phyloP scores from a whole-genome alignment of 2,113 vertebrate genomes.

The Oreotrochilus melanogaster region DNA sequence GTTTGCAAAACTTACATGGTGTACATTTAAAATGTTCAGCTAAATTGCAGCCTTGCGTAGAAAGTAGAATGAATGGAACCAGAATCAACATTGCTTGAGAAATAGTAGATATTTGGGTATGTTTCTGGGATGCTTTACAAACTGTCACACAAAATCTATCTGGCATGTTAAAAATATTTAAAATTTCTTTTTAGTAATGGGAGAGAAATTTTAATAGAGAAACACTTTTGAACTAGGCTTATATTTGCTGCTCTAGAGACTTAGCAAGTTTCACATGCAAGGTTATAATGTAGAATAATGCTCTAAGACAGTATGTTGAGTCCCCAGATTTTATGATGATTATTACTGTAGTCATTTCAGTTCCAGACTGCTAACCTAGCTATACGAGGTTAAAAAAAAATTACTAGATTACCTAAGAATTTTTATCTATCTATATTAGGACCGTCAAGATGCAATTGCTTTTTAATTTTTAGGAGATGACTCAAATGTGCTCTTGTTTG shows the following conservation, averaged over 20 bases:
- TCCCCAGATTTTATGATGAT: background rate
- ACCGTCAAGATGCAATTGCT: background rate
- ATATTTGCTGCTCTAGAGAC: background rate
- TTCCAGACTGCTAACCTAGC: background rate
- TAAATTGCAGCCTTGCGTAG: background rate
- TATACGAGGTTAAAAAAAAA: background rate
- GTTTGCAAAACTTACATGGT: background rate
- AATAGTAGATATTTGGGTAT: background rate
- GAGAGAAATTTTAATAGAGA: background rate
- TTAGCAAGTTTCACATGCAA: background rate
- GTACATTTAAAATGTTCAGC: background rate
- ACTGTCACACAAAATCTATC: background rate
- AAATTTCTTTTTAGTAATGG: background rate
- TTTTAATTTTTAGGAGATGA: background rate
- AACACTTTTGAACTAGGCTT: background rate
- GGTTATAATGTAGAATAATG: background rate
- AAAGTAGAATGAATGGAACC: background rate
- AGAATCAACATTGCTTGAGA: background rate
- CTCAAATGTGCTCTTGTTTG: background rate
- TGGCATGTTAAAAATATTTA: background rate
- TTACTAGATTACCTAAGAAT: background rate
- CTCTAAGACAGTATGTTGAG: background rate
- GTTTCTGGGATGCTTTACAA: background rate
- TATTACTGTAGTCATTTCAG: background rate
- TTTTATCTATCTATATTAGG: background rate